A percentile compares a stretch with the other conserved stretches of the same genome.
These are phyloP conservation scores for Prionailurus bengalensis DNA, from an alignment of 2,113 vertebrate genomes.

Conservation along the genomic window DNA sequence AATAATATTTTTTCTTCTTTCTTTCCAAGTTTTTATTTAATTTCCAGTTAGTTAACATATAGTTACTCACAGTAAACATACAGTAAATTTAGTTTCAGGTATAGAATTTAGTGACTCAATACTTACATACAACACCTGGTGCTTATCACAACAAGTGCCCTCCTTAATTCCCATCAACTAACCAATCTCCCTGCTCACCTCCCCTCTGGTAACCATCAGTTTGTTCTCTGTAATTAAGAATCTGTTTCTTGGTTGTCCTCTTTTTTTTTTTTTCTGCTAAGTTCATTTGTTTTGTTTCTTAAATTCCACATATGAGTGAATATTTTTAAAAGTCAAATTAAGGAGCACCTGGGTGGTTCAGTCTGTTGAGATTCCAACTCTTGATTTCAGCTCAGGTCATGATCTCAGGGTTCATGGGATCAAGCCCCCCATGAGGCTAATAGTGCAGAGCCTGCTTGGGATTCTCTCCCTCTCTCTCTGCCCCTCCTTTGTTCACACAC, in stretches of 20 bases:
- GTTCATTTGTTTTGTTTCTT: not conserved
- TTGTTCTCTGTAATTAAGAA: not conserved
- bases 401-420: too few species aligned
- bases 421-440: too few species aligned
- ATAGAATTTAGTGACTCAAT: not conserved
- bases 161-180: not conserved
- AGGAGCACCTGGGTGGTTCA: not conserved
- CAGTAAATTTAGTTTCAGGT: not conserved
- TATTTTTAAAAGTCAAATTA: not conserved
- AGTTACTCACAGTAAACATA: not conserved
- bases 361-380: too few species aligned
- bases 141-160: not conserved
- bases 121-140: not conserved
- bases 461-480: too few species aligned
- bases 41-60: not conserved
- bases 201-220: not conserved
- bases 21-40: not conserved
- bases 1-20: not conserved
- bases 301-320: not conserved
- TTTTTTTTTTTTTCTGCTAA: not conserved
- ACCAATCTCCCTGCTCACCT: not conserved
- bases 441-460: too few species aligned
- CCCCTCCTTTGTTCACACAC: too few species aligned
- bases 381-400: too few species aligned
- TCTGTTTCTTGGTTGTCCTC: not conserved